Conservation (phyloP, 2,888 invertebrate genomes). For the Plebejus melissa region DNA sequence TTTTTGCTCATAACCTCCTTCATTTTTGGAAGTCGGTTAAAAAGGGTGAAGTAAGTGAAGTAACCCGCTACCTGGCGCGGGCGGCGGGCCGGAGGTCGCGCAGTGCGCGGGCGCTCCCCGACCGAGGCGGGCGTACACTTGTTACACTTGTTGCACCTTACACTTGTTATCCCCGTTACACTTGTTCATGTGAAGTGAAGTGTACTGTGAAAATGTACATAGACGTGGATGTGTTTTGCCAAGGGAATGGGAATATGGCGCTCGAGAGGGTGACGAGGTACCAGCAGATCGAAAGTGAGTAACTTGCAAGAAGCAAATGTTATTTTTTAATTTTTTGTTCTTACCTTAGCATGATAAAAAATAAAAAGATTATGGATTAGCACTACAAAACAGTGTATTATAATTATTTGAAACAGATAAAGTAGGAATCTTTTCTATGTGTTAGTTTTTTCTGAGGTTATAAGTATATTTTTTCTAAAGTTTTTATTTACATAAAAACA, state of each 20-base stretch:
- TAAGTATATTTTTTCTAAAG: background rate
- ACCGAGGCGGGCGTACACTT: constrained; percentile 52
- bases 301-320: background rate
- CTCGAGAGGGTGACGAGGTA: constrained; percentile 16
- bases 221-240: constrained; percentile 24
- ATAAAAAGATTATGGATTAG: background rate
- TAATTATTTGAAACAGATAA: background rate
- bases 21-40: background rate
- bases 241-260: constrained; percentile 18
- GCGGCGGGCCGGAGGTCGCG: constrained; percentile 33
- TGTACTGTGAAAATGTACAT: constrained; percentile 24
- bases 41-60: background rate
- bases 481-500: background rate
- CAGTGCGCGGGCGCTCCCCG: constrained; percentile 64
- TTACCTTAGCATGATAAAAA: background rate
- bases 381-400: background rate
- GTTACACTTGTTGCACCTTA: constrained; percentile 10
- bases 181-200: constrained; percentile 17
- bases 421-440: no score
- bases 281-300: constrained; percentile 23
- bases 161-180: background rate
- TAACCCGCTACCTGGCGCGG: constrained; percentile 21
- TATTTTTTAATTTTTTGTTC: background rate
- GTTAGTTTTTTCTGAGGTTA: background rate
- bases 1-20: no score